Evolutionary conservation across 2,888 invertebrate species (phyloP).

Genomic region (Taphrorychus bicolor): DNA sequence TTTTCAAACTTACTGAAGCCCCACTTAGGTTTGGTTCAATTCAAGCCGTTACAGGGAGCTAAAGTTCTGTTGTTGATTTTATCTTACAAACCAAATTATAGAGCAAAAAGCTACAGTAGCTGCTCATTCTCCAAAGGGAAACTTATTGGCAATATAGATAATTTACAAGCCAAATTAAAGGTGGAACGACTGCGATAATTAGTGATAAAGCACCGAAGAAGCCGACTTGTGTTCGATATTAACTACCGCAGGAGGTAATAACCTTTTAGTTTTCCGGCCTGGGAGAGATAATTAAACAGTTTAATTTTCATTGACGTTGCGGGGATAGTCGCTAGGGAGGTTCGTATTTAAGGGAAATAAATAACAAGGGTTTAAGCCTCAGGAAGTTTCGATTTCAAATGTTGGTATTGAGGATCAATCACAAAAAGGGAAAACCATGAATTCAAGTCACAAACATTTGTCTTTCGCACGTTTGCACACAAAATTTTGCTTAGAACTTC

Average conservation of each 20-base stretch:
- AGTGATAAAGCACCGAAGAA: slow-evolving; percentile 24
- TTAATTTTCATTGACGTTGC: slow-evolving; percentile 1
- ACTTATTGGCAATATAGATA: slow-evolving; percentile 27
- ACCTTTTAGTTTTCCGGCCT: slow-evolving; percentile 12
- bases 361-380: background rate
- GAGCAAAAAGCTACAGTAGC: background rate
- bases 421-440: too few relatives aligned
- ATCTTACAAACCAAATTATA: background rate
- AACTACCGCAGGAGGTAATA: slow-evolving; percentile 26
- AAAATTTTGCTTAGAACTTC: too few relatives aligned
- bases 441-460: too few relatives aligned
- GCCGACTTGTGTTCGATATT: slow-evolving; percentile 21
- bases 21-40: background rate
- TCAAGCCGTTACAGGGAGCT: background rate
- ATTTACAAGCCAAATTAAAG: slow-evolving; percentile 30
- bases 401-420: too few relatives aligned
- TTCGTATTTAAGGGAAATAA: background rate
- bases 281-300: slow-evolving; percentile 35
- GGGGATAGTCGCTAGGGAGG: background rate
- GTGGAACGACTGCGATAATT: slow-evolving; percentile 31
- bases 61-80: background rate
- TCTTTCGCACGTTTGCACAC: too few relatives aligned
- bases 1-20: background rate
- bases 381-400: background rate
- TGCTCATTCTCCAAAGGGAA: slow-evolving; percentile 11